These are phyloP conservation scores for Burhinus oedicnemus DNA, from an alignment of 2,113 vertebrate species.

Conservation along the genomic window DNA sequence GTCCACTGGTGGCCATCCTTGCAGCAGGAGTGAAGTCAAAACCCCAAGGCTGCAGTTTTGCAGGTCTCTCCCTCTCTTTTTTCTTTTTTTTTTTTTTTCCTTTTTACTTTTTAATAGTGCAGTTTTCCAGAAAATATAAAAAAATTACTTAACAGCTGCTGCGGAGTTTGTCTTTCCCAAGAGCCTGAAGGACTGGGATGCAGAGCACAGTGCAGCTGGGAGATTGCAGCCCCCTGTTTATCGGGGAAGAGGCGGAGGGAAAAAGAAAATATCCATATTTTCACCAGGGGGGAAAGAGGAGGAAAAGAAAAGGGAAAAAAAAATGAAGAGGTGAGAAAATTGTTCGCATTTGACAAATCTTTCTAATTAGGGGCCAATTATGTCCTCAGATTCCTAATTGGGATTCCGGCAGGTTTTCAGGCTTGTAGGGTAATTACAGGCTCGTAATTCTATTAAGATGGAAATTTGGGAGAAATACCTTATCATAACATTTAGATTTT, in stretches of 20 bases:
- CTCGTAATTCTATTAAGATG: slow-evolving; percentile 72
- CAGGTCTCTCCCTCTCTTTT: background rate
- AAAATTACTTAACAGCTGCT: background rate
- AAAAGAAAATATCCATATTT: background rate
- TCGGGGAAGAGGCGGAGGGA: background rate
- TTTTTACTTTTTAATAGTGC: background rate
- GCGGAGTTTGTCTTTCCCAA: background rate
- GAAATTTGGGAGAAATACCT: slow-evolving; percentile 69
- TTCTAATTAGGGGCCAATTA: slow-evolving; percentile 82
- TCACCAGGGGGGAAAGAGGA: background rate
- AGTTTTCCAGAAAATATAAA: background rate
- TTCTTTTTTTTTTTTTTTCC: too few species aligned
- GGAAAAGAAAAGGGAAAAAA: background rate
- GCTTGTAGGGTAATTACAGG: slow-evolving; percentile 78
- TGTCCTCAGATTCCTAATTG: slow-evolving; percentile 76
- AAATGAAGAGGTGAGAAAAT: slow-evolving; percentile 58
- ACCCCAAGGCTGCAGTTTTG: background rate
- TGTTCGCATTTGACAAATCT: slow-evolving; percentile 76
- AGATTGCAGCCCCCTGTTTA: background rate
- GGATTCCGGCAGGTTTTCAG: slow-evolving; percentile 77
- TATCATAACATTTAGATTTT: slow-evolving; percentile 74
- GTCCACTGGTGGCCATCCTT: background rate
- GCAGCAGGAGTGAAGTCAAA: background rate
- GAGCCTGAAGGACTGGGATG: background rate
- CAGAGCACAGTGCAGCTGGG: background rate